Conservation (phyloP, 1,140 invertebrate genomes). For the Caenorhabditis briggsae region DNA sequence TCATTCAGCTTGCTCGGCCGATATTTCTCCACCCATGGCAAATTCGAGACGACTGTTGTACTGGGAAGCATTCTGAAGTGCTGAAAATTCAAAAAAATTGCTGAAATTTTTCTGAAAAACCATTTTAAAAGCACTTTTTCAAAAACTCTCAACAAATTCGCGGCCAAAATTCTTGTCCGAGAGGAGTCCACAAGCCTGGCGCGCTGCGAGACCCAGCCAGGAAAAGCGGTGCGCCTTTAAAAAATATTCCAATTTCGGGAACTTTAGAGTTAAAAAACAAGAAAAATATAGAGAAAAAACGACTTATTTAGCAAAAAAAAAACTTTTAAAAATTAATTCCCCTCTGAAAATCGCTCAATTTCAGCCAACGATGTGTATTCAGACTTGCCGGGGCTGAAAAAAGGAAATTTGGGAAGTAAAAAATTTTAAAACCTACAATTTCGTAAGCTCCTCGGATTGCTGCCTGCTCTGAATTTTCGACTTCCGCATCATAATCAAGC, state of each 20-base stretch:
- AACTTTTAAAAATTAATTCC: neutral
- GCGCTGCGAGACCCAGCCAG: neutral
- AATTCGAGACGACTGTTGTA: slow-evolving; percentile 41
- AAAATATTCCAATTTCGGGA: neutral
- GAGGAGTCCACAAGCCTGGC: neutral
- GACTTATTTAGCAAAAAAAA: neutral
- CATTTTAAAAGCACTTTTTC: neutral
- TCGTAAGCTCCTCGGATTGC: neutral
- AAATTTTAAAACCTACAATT: too few relatives aligned
- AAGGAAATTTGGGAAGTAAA: too few relatives aligned
- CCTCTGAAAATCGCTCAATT: neutral
- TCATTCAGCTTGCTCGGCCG: slow-evolving; percentile 90
- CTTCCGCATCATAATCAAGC: neutral
- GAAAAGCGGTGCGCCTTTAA: neutral
- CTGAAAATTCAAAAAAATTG: neutral
- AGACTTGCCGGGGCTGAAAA: neutral
- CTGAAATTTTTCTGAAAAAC: neutral
- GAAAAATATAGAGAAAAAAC: neutral
- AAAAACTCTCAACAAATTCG: slow-evolving; percentile 5
- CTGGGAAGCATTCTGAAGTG: neutral
- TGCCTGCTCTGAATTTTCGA: neutral
- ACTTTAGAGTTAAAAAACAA: neutral
- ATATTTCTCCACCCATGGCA: slow-evolving; percentile 94
- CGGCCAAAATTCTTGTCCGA: neutral
- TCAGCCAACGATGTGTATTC: neutral